A percentile compares a stretch with the other conserved stretches of the same genome.
Evolutionary conservation across 2,888 invertebrate species (phyloP).

Genomic region (Philonicus albiceps): DNA sequence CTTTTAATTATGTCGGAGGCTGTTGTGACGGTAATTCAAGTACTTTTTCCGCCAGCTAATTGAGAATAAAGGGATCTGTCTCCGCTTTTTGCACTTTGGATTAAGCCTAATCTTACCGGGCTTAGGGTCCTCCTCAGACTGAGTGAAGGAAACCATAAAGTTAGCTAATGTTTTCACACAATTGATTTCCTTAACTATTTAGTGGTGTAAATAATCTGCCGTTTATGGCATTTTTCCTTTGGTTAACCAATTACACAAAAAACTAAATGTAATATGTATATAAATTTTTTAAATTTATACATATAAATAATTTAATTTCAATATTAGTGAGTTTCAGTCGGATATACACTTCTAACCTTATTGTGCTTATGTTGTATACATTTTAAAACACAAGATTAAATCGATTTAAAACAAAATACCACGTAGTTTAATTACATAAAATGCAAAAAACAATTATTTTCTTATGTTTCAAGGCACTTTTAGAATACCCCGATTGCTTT

Average conservation of each 20-base stretch:
- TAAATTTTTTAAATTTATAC: too few species aligned
- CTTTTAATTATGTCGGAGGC: constrained; percentile 37
- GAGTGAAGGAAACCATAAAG: not conserved
- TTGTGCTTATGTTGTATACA: too few species aligned
- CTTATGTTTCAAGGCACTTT: too few species aligned
- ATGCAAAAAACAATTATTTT: too few species aligned
- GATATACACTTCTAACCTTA: too few species aligned
- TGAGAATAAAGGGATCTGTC: constrained; percentile 33
- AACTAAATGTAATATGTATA: too few species aligned
- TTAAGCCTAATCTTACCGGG: constrained; percentile 1
- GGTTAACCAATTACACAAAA: not conserved
- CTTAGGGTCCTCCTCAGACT: not conserved
- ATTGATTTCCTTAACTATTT: not conserved
- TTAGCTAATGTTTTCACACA: not conserved
- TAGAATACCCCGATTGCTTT: too few species aligned
- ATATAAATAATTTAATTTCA: too few species aligned
- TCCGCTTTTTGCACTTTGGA: constrained; percentile 18
- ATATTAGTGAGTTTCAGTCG: too few species aligned
- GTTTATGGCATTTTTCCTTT: not conserved
- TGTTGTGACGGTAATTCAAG: constrained; percentile 38
- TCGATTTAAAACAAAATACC: too few species aligned
- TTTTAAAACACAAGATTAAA: too few species aligned
- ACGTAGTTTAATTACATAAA: too few species aligned
- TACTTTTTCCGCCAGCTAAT: constrained; percentile 33
- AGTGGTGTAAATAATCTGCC: not conserved